Evolutionary conservation across 2,888 invertebrate genomes (phyloP).

Genomic region (Limnephilus marmoratus): DNA sequence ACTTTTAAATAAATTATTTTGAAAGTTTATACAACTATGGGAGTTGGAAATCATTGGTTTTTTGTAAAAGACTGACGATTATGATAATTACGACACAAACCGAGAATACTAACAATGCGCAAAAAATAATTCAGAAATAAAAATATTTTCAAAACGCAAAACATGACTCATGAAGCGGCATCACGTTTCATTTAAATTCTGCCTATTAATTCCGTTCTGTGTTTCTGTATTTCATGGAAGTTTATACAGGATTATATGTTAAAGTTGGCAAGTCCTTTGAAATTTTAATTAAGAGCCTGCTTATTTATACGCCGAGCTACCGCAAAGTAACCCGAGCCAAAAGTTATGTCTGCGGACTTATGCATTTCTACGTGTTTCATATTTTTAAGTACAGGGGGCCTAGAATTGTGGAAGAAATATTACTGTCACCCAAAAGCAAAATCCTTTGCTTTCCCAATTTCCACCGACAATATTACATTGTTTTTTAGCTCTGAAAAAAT

Average conservation of each 20-base stretch:
- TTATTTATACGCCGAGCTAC: background rate
- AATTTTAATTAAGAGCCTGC: background rate
- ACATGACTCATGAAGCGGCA: background rate
- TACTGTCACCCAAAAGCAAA: too few species aligned
- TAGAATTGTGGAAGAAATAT: background rate
- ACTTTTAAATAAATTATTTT: too few species aligned
- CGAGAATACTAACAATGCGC: too few species aligned
- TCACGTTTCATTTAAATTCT: background rate
- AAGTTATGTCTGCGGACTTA: background rate
- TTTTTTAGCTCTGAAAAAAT: too few species aligned
- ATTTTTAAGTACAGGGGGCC: background rate
- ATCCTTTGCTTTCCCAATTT: too few species aligned
- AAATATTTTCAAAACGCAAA: background rate
- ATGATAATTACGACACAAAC: too few species aligned
- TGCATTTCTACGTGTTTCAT: background rate
- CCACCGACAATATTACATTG: too few species aligned
- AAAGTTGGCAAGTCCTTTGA: constrained; percentile 8
- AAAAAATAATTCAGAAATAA: too few species aligned
- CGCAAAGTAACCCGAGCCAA: constrained; percentile 15
- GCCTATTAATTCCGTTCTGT: background rate
- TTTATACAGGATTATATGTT: background rate
- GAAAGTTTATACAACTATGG: too few species aligned
- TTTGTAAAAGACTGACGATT: too few species aligned
- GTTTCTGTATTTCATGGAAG: background rate
- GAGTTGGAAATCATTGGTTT: too few species aligned